Conservation (phyloP, 2,113 vertebrate genomes). For the Poicephalus meyeri region DNA sequence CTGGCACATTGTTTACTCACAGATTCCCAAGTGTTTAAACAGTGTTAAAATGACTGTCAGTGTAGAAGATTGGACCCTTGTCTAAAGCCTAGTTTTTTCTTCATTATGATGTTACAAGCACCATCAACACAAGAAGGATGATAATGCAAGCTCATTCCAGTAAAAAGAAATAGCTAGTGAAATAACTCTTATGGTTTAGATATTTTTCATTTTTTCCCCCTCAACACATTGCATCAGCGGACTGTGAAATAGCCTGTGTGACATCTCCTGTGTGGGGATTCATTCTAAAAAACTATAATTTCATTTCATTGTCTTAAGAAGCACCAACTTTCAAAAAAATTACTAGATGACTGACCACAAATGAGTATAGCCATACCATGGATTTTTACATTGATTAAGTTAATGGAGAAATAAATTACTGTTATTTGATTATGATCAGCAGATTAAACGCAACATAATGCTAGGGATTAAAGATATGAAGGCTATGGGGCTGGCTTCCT, state of each 20-base stretch:
- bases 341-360: not conserved
- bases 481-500: not conserved
- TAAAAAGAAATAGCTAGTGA: not conserved
- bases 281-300: fast-evolving
- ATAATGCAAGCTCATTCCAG: not conserved
- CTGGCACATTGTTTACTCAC: not conserved
- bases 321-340: not conserved
- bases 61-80: not conserved
- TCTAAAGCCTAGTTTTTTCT: not conserved
- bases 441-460: not conserved
- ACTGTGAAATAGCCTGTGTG: not conserved
- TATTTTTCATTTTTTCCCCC: not conserved
- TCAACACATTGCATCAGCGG: not conserved
- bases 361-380: not conserved
- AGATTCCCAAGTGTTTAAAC: not conserved
- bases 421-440: not conserved
- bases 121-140: not conserved
- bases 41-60: not conserved
- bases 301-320: not conserved
- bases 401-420: not conserved
- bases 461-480: not conserved
- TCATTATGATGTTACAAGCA: not conserved
- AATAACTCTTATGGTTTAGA: not conserved
- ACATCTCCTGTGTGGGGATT: not conserved
- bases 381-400: not conserved